Conservation (phyloP, 2,797 vertebrate genomes). For the Taenioides sp. region DNA sequence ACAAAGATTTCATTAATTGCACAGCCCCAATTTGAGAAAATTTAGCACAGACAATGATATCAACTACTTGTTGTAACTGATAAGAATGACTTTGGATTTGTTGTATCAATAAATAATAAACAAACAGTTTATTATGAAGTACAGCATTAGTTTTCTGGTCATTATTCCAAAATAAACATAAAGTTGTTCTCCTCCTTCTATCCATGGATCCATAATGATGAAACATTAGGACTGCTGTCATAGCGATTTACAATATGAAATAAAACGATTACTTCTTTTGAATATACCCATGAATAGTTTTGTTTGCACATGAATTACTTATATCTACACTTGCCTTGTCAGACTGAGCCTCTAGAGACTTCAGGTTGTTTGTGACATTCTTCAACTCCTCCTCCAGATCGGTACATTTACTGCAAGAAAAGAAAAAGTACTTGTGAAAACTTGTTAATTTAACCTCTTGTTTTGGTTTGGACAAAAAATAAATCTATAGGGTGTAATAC, state of each 20-base stretch:
- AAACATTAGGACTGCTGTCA: no score
- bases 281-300: no score
- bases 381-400: conserved; percentile 96
- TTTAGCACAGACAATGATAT: neutral
- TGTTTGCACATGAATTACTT: conserved; percentile 3
- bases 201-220: no score
- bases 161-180: neutral
- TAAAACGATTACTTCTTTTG: no score
- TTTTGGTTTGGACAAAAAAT: neutral
- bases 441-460: neutral
- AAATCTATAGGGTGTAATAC: neutral
- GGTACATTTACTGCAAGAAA: conserved; percentile 83
- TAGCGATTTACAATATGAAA: no score
- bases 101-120: no score
- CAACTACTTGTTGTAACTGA: neutral
- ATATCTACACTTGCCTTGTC: conserved; percentile 82
- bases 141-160: no score
- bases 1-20: neutral
- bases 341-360: conserved; percentile 95
- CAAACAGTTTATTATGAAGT: no score
- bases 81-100: no score
- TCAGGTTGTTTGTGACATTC: conserved; percentile 97
- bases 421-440: neutral
- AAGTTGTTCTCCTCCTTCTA: neutral
- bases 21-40: neutral